These are phyloP conservation scores for Allygus modestus DNA, from an alignment of 2,888 invertebrate genomes.

Conservation along the genomic window DNA sequence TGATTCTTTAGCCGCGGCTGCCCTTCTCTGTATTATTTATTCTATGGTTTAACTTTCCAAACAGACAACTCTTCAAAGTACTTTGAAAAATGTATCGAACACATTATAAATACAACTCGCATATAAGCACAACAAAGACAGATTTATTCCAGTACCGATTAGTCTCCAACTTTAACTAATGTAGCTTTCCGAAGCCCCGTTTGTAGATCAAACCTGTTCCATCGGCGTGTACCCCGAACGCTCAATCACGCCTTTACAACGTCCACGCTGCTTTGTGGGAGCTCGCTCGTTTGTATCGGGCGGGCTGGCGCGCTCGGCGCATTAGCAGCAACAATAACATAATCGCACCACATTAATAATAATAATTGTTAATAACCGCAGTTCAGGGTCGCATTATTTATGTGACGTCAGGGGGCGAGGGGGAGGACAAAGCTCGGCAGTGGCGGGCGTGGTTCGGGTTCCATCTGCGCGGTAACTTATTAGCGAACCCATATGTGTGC, in stretches of 20 bases:
- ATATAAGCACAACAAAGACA: too few species aligned
- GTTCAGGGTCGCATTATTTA: conserved; percentile 22
- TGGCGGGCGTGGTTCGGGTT: not conserved
- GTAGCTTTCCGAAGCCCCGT: not conserved
- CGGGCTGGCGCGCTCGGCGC: not conserved
- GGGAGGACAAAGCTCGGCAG: not conserved
- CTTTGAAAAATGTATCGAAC: too few species aligned
- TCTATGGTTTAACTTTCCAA: too few species aligned
- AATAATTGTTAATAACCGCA: conserved; percentile 55
- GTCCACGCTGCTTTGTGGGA: too few species aligned
- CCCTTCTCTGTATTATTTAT: too few species aligned
- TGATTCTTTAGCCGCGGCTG: too few species aligned
- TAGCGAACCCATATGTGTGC: not conserved
- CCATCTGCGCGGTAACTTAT: conserved; percentile 34
- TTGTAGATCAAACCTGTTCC: not conserved
- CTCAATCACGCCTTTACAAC: not conserved
- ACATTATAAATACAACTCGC: too few species aligned
- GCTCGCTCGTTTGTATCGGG: too few species aligned
- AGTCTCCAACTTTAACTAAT: too few species aligned
- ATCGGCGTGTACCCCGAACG: not conserved
- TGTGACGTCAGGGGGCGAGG: conserved; percentile 8
- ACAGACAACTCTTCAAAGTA: too few species aligned
- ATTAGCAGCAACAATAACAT: conserved; percentile 25
- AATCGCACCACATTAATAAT: conserved; percentile 40
- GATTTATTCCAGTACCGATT: too few species aligned